These are phyloP conservation scores for Acronicta aceris DNA, from an alignment of 2,888 invertebrate species.

Conservation along the genomic window DNA sequence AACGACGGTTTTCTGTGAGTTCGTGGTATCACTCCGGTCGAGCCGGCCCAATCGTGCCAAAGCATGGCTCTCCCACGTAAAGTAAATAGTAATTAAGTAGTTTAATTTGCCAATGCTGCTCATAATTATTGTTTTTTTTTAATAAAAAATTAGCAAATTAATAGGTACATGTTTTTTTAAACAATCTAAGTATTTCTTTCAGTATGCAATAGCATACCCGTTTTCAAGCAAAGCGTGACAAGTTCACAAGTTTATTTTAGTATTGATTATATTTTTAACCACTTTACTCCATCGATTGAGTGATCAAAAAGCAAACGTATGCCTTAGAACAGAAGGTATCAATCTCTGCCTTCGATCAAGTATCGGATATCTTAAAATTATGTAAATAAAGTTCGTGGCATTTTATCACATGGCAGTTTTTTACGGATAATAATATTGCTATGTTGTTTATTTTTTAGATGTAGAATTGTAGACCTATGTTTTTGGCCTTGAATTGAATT, in stretches of 20 bases:
- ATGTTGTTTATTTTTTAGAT: constrained; percentile 5
- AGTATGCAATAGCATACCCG: constrained; percentile 11
- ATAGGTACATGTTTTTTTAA: neutral
- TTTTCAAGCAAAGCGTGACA: constrained; percentile 21
- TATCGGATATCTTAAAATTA: constrained; percentile 14
- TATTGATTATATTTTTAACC: constrained; percentile 41
- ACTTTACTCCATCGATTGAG: neutral
- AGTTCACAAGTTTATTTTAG: constrained; percentile 31
- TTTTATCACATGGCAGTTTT: constrained; percentile 4
- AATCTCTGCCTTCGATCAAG: constrained; percentile 4
- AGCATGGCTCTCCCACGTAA: too few species aligned
- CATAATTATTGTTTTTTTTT: too few species aligned
- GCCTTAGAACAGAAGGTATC: constrained; percentile 9
- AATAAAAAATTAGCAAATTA: too few species aligned
- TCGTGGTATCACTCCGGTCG: too few species aligned
- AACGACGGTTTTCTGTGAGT: too few species aligned
- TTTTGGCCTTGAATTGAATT: constrained; percentile 19
- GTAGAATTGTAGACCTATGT: too few species aligned
- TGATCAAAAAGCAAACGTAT: constrained; percentile 35
- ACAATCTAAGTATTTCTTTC: constrained; percentile 3
- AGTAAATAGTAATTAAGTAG: too few species aligned
- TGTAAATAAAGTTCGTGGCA: constrained; percentile 33
- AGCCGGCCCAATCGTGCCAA: too few species aligned
- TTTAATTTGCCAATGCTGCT: neutral
- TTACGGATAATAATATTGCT: constrained; percentile 2